Base-by-base conservation (phyloP, 2,113 vertebrate species). In the Cinclus cinclus region DNA sequence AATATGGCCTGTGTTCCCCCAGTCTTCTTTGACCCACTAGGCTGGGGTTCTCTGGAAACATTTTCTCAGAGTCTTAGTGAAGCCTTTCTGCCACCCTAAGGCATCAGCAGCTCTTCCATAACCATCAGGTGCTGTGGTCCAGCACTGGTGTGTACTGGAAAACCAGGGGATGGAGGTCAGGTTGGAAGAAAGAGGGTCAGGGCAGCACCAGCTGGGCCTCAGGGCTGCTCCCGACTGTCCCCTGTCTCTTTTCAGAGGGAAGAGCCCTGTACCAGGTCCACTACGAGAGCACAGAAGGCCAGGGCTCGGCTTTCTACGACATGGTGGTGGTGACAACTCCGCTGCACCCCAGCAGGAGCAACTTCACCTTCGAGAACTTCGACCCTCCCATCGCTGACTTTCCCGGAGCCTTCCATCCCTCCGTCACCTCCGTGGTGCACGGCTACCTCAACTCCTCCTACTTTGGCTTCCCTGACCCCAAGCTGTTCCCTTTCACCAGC, bases 381-480 rank as follows among this genome's bases (percentile, higher is more conserved):
- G 96, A 97, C 13, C 98, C 98, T 0, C 98, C 98, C 31, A 85
- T 99, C 0, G 69, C 98, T 1, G 92, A 98, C 27, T 93, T 98
- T 49, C 95, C 97, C 0, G 98, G 98, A 37, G 92, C 97, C 73
- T 99, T 99, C 96, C 99, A 99, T 92, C 97, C 98, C 91, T 98
- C 98, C 0, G 97, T 99, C 21, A 98, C 99, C 39, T 99, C 99
- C 3, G 96, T 99, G 73, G 98, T 99, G 86, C 99, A 99, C 0
- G 99, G 99, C 84, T 99, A 99, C 97, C 99, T 99, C 94, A 99
- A 99, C 97, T 99, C 99, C 47, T 98, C 99, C 68, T 99, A 99
- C 97, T 99, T 99, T 0, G 98, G 99, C 77, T 99, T 99, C 96
- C 98, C 98, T 0, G 99, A 99, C 94, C 99, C 99, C 33, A 99